phyloP scores from a whole-genome alignment of 1,140 invertebrate genomes.

The Cataglyphis hispanica region DNA sequence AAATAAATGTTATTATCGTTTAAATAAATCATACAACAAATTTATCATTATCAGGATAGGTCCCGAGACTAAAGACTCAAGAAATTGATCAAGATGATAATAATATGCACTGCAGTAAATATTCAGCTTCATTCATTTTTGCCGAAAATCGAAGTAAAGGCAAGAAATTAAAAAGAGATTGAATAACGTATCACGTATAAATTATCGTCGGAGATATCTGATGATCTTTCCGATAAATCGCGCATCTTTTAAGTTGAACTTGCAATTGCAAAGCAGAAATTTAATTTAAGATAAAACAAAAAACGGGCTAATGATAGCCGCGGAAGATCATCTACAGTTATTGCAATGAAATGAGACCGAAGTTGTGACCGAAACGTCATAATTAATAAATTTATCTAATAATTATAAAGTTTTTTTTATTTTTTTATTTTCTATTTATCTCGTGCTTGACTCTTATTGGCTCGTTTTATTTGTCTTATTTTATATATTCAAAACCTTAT shows the following conservation, averaged over 20 bases:
- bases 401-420: too few species aligned
- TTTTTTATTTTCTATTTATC: too few species aligned
- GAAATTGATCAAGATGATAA: background rate
- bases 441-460: too few species aligned
- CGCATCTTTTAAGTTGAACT: background rate
- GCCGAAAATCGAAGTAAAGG: background rate
- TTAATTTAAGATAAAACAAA: background rate
- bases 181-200: constrained; percentile 38
- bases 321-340: too few species aligned
- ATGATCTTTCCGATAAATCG: background rate
- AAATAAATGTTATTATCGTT: background rate
- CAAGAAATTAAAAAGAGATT: constrained; percentile 8
- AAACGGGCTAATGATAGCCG: too few species aligned
- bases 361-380: too few species aligned
- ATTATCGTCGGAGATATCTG: background rate
- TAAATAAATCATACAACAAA: background rate
- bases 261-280: background rate
- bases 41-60: background rate
- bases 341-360: too few species aligned
- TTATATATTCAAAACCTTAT: too few species aligned
- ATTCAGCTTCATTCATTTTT: background rate
- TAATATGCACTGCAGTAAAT: background rate
- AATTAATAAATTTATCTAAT: too few species aligned
- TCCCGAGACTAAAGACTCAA: background rate
- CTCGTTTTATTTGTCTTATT: too few species aligned